Evolutionary conservation across 2,797 vertebrate genomes (phyloP), one percentile per base, ranked within the genome.

Genomic region (Protosalanx chinensis): DNA sequence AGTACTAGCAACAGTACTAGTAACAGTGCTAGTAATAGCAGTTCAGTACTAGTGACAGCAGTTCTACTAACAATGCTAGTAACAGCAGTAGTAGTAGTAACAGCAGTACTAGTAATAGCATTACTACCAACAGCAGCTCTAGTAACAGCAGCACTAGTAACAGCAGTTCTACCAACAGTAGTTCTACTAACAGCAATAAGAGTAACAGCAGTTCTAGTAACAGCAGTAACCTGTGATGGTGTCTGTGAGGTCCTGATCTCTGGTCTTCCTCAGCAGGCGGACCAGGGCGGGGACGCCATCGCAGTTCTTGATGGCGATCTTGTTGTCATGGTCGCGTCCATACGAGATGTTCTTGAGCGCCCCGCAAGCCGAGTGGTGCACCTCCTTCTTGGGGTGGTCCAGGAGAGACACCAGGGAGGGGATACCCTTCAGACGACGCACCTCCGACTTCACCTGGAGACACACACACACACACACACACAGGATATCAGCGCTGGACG

Each of bases 301-400:
- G 1, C 97, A 99, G 88, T 99, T 98, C 88, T 98, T 98, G 82
- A 99, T 97, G 74, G 98, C 97, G 0, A 99, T 94, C 90, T 99
- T 99, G 85, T 99, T 99, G 77, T 99, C 97, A 65, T 88, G 93
- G 87, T 99, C 97, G 32, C 93, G 92, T 23, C 98, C 97, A 0
- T 93, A 99, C 60, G 97, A 98, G 89, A 99, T 97, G 85, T 99
- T 99, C 89, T 98, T 98, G 8, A 99, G 93, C 0, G 98, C 98
- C 0, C 98, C 98, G 0, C 97, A 99, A 63, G 96, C 97, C 0
- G 95, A 95, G 0, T 96, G 94, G 81, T 98, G 96, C 71, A 99
- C 97, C 23, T 98, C 96, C 60, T 97, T 98, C 84, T 94, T 95
- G 62, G 96, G 96, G 73, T 98, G 95, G 79, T 98, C 97, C 77